A percentile compares a stretch with the other conserved stretches of the same genome.
Conservation (phyloP, 2,113 vertebrate species). For the Helogale parvula region DNA sequence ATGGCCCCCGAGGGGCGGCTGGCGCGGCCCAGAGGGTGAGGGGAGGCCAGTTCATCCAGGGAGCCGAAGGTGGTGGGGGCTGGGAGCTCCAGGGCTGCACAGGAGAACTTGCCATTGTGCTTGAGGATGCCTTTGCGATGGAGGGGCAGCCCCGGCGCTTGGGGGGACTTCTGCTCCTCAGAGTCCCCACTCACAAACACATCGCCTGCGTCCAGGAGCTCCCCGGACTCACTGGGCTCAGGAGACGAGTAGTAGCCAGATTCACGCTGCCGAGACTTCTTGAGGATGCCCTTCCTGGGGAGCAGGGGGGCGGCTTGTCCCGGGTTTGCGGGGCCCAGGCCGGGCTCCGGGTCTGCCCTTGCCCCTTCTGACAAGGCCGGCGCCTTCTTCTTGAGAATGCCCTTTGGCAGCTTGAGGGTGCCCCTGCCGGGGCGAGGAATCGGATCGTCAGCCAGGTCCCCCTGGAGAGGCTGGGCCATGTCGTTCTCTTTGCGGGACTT, state of each 20-base stretch:
- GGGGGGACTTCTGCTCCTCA: constrained; percentile 38
- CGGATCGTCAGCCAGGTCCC: constrained; percentile 16
- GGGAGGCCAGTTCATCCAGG: constrained; percentile 86
- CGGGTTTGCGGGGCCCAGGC: rapidly evolving
- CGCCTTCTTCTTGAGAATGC: constrained; percentile 93
- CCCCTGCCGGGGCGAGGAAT: constrained; percentile 75
- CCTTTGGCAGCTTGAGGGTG: constrained; percentile 89
- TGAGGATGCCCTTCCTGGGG: constrained; percentile 96
- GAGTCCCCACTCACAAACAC: constrained; percentile 73
- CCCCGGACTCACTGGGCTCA: constrained; percentile 88
- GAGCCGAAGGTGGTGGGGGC: constrained; percentile 83
- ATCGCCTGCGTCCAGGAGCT: constrained; percentile 78
- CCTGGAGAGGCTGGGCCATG: constrained; percentile 88
- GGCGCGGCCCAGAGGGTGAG: constrained; percentile 31
- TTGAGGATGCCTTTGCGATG: constrained; percentile 94
- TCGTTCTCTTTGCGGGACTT: constrained; percentile 96
- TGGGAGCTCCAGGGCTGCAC: constrained; percentile 57
- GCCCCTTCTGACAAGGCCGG: rapidly evolving
- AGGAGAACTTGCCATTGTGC: constrained; percentile 91
- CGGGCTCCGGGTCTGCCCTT: neutral
- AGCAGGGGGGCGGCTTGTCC: rapidly evolving
- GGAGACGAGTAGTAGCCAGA: constrained; percentile 95
- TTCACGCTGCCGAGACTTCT: constrained; percentile 91
- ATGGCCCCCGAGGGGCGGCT: constrained; percentile 86
- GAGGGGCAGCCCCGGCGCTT: constrained; percentile 69